phyloP scores from a whole-genome alignment of 1,140 invertebrate genomes.

The Drosophila ercepeae region DNA sequence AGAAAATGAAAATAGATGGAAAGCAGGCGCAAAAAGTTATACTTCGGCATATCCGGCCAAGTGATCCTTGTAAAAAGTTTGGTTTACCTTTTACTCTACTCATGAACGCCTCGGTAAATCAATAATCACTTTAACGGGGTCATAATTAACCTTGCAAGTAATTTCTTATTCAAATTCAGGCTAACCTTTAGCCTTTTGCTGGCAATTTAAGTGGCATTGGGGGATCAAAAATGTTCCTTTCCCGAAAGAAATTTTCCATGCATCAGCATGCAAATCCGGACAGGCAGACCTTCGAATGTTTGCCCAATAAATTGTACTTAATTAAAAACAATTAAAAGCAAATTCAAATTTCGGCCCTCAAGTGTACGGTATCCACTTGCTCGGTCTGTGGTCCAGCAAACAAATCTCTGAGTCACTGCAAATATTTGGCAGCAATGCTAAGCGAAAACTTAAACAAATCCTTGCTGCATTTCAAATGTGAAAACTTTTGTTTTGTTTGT shows the following conservation, averaged over 20 bases:
- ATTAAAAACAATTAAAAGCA: slow-evolving; percentile 82
- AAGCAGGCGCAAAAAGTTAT: slow-evolving; percentile 48
- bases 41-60: slow-evolving; percentile 43
- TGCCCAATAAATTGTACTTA: slow-evolving; percentile 78
- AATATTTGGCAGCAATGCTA: slow-evolving; percentile 69
- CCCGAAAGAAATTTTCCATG: slow-evolving; percentile 18
- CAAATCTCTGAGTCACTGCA: slow-evolving; percentile 53
- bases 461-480: slow-evolving; percentile 70
- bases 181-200: background rate
- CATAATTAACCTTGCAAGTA: background rate
- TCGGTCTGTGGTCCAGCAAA: slow-evolving; percentile 29
- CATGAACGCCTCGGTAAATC: slow-evolving; percentile 30
- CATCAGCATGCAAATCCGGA: slow-evolving; percentile 43
- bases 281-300: slow-evolving; percentile 51
- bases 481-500: slow-evolving; percentile 53
- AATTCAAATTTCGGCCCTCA: slow-evolving; percentile 51
- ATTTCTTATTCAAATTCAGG: slow-evolving; percentile 26
- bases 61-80: background rate
- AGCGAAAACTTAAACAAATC: slow-evolving; percentile 74
- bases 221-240: background rate
- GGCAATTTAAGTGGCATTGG: background rate
- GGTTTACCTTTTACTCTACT: slow-evolving; percentile 12
- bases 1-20: slow-evolving; percentile 36
- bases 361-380: slow-evolving; percentile 23
- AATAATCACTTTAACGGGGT: slow-evolving; percentile 15